Evolutionary conservation across 2,888 invertebrate species (phyloP).

Genomic region (Amblyjoppa fuscipennis): DNA sequence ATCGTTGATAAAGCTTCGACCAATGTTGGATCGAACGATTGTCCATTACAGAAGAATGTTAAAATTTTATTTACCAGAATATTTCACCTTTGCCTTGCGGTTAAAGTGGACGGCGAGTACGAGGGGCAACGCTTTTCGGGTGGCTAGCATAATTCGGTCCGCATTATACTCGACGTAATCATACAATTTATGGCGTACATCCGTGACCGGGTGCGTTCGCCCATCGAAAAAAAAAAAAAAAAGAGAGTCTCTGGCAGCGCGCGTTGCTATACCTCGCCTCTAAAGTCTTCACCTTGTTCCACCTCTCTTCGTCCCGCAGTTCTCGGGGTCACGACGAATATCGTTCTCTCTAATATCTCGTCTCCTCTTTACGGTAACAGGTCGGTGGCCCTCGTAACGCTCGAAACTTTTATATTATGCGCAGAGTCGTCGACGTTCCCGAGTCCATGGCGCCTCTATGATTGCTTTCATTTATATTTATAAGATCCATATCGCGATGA

Average conservation of each 20-base stretch:
- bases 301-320: slow-evolving; percentile 49
- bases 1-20: background rate
- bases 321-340: slow-evolving; percentile 61
- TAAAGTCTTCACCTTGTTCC: slow-evolving; percentile 46
- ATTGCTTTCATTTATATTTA: slow-evolving; percentile 79
- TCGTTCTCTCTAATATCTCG: slow-evolving; percentile 56
- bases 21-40: background rate
- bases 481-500: slow-evolving; percentile 77
- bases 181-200: slow-evolving; percentile 75
- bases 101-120: background rate
- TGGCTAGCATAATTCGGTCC: slow-evolving; percentile 70
- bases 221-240: slow-evolving; percentile 55
- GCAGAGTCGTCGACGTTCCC: slow-evolving; percentile 37
- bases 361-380: slow-evolving; percentile 68
- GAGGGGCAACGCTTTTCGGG: slow-evolving; percentile 39
- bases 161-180: slow-evolving; percentile 76
- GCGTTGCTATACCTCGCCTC: slow-evolving; percentile 54
- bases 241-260: slow-evolving; percentile 53
- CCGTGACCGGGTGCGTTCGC: slow-evolving; percentile 56
- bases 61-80: background rate
- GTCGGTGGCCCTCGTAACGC: slow-evolving; percentile 3
- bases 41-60: background rate
- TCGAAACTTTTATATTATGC: slow-evolving; percentile 69
- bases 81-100: background rate
- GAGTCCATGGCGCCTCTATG: slow-evolving; percentile 71